phyloP scores from a whole-genome alignment of 1,140 invertebrate species.

The Dufourea novaeangliae region DNA sequence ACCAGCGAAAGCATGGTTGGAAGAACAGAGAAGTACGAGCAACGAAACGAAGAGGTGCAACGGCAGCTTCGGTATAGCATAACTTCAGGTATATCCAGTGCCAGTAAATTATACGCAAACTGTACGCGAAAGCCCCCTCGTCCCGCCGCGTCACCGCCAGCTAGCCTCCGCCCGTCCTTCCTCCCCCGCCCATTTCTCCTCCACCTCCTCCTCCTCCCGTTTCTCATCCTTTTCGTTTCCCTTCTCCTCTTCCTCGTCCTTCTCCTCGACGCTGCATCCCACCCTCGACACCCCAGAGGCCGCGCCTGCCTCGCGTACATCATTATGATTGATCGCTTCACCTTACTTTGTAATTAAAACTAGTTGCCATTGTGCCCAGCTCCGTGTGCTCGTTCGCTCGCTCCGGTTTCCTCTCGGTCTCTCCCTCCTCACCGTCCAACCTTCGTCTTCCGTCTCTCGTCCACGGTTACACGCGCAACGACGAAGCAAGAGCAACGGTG shows the following conservation, averaged over 20 bases:
- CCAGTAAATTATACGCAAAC: slow-evolving; percentile 82
- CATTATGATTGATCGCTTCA: slow-evolving; percentile 83
- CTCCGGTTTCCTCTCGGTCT: slow-evolving; percentile 25
- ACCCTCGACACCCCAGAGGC: slow-evolving; percentile 75
- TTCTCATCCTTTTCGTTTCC: slow-evolving; percentile 62
- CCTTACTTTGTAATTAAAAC: slow-evolving; percentile 83
- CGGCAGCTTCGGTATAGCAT: slow-evolving; percentile 77
- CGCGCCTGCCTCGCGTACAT: slow-evolving; percentile 81
- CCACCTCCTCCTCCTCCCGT: slow-evolving; percentile 14
- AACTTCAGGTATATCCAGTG: slow-evolving; percentile 81
- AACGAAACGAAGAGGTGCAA: slow-evolving; percentile 59
- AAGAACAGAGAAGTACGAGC: slow-evolving; percentile 55
- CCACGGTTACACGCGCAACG: slow-evolving; percentile 75
- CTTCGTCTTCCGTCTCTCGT: slow-evolving; percentile 59
- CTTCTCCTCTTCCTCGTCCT: slow-evolving; percentile 46
- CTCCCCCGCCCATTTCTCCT: slow-evolving; percentile 70
- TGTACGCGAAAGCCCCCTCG: slow-evolving; percentile 78
- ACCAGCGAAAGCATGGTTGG: slow-evolving; percentile 39
- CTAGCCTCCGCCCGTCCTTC: slow-evolving; percentile 65
- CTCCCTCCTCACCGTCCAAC: slow-evolving; percentile 38
- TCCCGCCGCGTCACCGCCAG: slow-evolving; percentile 68
- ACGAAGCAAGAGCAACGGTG: slow-evolving; percentile 54
- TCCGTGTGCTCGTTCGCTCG: slow-evolving; percentile 59
- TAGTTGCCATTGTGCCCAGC: slow-evolving; percentile 81
- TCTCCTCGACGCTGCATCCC: slow-evolving; percentile 62